A percentile compares a stretch with the other conserved stretches of the same genome.
phyloP scores from a whole-genome alignment of 1,140 invertebrate species.

The Planococcus citri region DNA sequence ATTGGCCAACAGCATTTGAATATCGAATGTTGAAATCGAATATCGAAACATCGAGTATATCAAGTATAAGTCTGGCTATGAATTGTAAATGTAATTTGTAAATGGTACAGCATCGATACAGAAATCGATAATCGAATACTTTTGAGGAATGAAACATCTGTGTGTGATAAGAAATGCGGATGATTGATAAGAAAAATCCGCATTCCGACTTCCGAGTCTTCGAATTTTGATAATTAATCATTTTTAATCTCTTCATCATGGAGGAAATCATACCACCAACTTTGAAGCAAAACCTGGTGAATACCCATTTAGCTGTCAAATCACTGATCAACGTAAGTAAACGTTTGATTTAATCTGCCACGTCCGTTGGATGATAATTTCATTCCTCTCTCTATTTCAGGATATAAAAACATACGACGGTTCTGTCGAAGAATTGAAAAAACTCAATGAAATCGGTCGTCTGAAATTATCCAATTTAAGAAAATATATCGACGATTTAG shows the following conservation, averaged over 20 bases:
- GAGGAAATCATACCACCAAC: neutral
- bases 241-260: neutral
- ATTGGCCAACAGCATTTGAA: too few relatives aligned
- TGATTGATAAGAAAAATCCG: too few relatives aligned
- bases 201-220: too few relatives aligned
- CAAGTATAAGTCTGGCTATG: too few relatives aligned
- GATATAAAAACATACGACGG: slow-evolving; percentile 2
- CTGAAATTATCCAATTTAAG: neutral
- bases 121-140: too few relatives aligned
- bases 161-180: too few relatives aligned
- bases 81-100: too few relatives aligned
- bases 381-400: neutral
- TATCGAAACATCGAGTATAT: too few relatives aligned
- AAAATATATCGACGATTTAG: neutral
- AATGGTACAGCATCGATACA: too few relatives aligned
- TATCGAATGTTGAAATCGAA: too few relatives aligned
- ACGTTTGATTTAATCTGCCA: neutral
- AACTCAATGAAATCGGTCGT: neutral
- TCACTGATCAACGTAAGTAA: slow-evolving; percentile 4
- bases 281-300: neutral
- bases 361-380: neutral
- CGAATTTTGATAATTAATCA: neutral
- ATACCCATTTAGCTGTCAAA: slow-evolving; percentile 5
- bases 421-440: neutral
- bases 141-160: too few relatives aligned